Conservation (phyloP, 2,888 invertebrate genomes). For the Agrilus biguttatus region DNA sequence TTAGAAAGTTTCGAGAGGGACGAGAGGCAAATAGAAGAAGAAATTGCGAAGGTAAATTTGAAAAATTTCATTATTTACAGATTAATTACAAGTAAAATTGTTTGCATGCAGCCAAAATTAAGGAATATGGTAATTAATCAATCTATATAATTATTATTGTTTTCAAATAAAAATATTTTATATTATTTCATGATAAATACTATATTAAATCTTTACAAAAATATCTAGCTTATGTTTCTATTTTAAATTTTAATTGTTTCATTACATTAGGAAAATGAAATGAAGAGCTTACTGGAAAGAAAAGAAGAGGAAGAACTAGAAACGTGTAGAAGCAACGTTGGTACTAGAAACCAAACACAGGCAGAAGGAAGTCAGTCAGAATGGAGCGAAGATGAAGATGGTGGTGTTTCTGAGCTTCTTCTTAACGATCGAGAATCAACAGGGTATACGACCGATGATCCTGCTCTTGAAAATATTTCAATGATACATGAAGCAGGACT, state of each 20-base stretch:
- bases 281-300: constrained; percentile 33
- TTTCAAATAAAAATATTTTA: background rate
- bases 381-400: constrained; percentile 59
- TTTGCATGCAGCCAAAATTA: too few relatives aligned
- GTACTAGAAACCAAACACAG: constrained; percentile 4
- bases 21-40: constrained; percentile 35
- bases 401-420: constrained; percentile 46
- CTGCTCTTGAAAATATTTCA: constrained; percentile 71
- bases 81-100: too few relatives aligned
- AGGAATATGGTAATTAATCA: background rate
- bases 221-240: background rate
- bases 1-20: constrained; percentile 39
- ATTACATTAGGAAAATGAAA: constrained; percentile 32
- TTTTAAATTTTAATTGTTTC: constrained; percentile 1
- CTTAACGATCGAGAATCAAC: constrained; percentile 47
- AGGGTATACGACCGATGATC: constrained; percentile 79
- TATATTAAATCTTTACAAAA: background rate
- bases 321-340: constrained; percentile 18
- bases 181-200: background rate
- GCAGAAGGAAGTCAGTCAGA: constrained; percentile 63
- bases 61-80: too few relatives aligned
- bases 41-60: constrained; percentile 29
- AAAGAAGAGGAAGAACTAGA: constrained; percentile 29
- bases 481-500: constrained; percentile 74
- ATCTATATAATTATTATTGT: background rate